These are phyloP conservation scores for Gymnoscopelus braueri DNA, from an alignment of 2,797 vertebrate genomes.

Conservation along the genomic window DNA sequence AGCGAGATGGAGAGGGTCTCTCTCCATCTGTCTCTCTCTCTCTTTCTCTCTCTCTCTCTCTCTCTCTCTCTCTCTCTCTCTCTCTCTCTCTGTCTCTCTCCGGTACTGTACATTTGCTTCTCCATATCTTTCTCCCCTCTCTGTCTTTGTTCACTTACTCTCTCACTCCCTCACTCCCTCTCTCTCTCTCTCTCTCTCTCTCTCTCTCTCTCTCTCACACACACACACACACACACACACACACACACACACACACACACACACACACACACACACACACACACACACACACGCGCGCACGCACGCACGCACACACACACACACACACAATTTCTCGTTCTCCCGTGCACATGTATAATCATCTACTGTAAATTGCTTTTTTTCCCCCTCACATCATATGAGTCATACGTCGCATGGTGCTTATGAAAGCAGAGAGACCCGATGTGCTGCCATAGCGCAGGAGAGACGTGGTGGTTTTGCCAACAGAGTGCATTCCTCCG, in stretches of 20 bases:
- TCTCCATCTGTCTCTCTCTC: slow-evolving; percentile 54
- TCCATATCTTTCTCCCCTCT: slow-evolving; percentile 51
- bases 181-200: neutral
- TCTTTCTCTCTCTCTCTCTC: slow-evolving; percentile 53
- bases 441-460: too few relatives aligned
- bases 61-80: slow-evolving; percentile 54
- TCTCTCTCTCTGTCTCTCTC: slow-evolving; percentile 51
- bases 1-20: slow-evolving; percentile 40
- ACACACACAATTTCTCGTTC: too few relatives aligned
- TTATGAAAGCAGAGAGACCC: too few relatives aligned
- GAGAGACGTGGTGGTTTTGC: too few relatives aligned
- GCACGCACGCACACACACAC: neutral
- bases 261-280: neutral
- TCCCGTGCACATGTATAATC: too few relatives aligned
- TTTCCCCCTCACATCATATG: too few relatives aligned
- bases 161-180: slow-evolving; percentile 1
- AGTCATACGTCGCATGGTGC: too few relatives aligned
- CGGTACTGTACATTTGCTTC: slow-evolving; percentile 72
- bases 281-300: neutral
- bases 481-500: too few relatives aligned
- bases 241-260: neutral
- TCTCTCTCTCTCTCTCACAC: neutral
- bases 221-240: neutral
- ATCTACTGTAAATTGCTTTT: too few relatives aligned
- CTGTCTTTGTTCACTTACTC: too few relatives aligned